Evolutionary conservation across 2,797 vertebrate genomes (phyloP), one percentile per base, ranked within the genome.

Genomic region (Pterois miles): DNA sequence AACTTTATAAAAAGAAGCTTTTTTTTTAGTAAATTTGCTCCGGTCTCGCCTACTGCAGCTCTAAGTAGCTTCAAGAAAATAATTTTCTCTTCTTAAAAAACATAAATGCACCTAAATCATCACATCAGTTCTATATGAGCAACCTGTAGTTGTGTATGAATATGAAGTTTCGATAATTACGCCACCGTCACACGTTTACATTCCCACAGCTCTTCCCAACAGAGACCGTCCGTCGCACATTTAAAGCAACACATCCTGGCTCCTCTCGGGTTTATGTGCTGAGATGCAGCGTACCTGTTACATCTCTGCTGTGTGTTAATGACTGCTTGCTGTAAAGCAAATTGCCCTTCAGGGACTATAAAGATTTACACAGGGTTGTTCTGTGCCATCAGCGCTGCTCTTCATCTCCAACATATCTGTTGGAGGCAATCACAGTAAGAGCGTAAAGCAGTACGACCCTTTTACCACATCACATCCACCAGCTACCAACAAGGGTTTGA

Each of bases 281-380:
- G 54, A 74, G 58, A 68, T 79, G 82, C 23, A 62, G 48, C 50
- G 46, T 78, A 82, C 81, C 83, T 83, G 78, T 66, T 71, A 60
- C 54, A 34, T 83, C 58, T 62, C 74, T 27, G 70, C 86, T 82
- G 62, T 64, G 67, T 63, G 81, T 80, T 87, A 88, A 88, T 86
- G 73, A 78, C 78, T 70, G 53, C 33, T 76, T 78, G 83, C 64
- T 58, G 70, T 78, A 88, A 86, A 86, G 67, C 65, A 76, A 90
- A 86, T 79, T 85, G 85, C 71, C 82, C 84, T 91, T 84, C 64
- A 50, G 88, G 84, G 80, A 89, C 81, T 83, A 88, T 89, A 86
- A 86, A 89, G 87, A 88, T 88, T 88, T 86, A 91, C 68, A 76
- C 67, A 29, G 31, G 46, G 52, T 79, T 88, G 86, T 81, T 88